Evolutionary conservation across 2,113 vertebrate genomes (phyloP).

Genomic region (Etheostoma spectabile): DNA sequence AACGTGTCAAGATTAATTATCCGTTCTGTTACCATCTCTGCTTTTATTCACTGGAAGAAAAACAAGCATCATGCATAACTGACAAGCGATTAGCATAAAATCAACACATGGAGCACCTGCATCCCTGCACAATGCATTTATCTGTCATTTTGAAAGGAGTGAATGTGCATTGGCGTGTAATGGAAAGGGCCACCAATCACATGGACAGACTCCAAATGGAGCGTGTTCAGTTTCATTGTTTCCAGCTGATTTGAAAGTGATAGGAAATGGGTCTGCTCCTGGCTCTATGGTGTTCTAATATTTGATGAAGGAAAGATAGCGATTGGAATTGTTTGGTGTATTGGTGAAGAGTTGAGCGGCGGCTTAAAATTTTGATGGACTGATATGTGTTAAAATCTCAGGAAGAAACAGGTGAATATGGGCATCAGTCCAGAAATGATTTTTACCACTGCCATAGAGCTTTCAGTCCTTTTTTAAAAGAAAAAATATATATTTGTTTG

Average conservation of each 20-base stretch:
- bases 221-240: not conserved
- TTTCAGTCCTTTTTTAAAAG: not conserved
- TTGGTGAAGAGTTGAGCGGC: not conserved
- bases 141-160: conserved; percentile 1
- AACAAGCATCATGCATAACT: not conserved
- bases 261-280: not conserved
- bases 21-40: not conserved
- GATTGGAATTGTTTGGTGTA: not conserved
- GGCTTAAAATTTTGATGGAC: not conserved
- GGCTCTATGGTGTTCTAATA: not conserved
- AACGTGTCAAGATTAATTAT: not conserved
- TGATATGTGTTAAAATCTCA: not conserved
- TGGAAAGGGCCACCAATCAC: conserved; percentile 2
- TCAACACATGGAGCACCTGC: not conserved
- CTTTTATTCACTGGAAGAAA: not conserved
- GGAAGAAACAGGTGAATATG: not conserved
- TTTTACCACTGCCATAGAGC: not conserved
- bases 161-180: not conserved
- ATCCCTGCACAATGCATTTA: conserved; percentile 14
- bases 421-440: not conserved
- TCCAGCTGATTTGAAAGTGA: not conserved
- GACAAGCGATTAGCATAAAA: not conserved
- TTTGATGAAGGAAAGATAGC: not conserved
- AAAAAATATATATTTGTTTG: not conserved
- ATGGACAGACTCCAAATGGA: conserved; percentile 3